Conservation (phyloP, 2,113 vertebrate species). For the Hypanus sabinus region DNA sequence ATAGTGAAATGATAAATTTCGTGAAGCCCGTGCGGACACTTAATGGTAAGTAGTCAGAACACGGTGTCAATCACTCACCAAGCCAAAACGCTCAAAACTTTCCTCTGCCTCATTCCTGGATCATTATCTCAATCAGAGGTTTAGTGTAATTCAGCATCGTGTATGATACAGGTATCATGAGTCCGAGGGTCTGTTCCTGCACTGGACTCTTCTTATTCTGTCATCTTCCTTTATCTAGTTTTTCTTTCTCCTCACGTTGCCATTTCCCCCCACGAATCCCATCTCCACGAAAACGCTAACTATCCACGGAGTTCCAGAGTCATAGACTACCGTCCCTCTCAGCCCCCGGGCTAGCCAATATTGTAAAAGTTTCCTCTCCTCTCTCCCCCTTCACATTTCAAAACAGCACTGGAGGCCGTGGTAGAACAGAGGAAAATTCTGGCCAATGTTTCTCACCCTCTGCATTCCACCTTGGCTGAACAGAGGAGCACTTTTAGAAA, state of each 20-base stretch:
- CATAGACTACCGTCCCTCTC: too few relatives aligned
- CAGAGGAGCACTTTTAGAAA: too few relatives aligned
- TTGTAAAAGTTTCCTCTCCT: background rate
- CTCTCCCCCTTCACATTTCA: background rate
- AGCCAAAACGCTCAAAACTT: background rate
- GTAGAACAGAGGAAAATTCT: too few relatives aligned
- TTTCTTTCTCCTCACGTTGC: background rate
- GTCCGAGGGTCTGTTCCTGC: too few relatives aligned
- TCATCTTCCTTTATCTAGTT: background rate
- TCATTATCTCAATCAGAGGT: too few relatives aligned
- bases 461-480: too few relatives aligned
- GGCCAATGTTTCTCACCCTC: too few relatives aligned
- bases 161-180: too few relatives aligned
- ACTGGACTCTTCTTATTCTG: too few relatives aligned
- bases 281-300: background rate
- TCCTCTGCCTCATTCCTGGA: too few relatives aligned
- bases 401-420: background rate
- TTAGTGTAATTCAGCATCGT: too few relatives aligned
- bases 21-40: background rate
- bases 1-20: background rate
- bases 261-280: background rate
- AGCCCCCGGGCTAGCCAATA: background rate
- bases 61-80: background rate
- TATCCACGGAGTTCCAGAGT: too few relatives aligned
- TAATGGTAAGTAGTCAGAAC: background rate